Conservation (phyloP, 1,140 invertebrate genomes). For the Micrasema minimum region DNA sequence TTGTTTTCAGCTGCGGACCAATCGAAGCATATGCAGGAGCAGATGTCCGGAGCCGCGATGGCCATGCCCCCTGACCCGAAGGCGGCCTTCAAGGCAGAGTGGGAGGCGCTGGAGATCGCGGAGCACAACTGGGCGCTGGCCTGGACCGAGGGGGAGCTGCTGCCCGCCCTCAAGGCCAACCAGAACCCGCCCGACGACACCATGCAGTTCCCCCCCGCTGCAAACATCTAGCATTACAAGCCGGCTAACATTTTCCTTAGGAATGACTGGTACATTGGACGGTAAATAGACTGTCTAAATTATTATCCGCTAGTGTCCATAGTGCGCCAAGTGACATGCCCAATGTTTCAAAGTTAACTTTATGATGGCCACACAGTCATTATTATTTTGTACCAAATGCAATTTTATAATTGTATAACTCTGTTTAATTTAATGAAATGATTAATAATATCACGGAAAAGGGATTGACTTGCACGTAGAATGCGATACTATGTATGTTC, state of each 20-base stretch:
- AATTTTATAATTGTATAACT: too few species aligned
- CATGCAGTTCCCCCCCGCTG: constrained; percentile 38
- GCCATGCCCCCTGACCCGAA: constrained; percentile 97
- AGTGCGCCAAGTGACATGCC: too few species aligned
- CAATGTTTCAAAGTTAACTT: too few species aligned
- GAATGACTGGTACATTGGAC: constrained; percentile 30
- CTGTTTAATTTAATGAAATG: too few species aligned
- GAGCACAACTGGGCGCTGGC: constrained; percentile 92
- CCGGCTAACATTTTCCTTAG: constrained; percentile 8
- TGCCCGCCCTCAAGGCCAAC: constrained; percentile 51
- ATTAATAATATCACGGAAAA: background rate
- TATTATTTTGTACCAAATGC: too few species aligned
- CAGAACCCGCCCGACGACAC: constrained; percentile 41
- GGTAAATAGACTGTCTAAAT: background rate
- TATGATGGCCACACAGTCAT: too few species aligned
- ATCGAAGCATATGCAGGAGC: constrained; percentile 96
- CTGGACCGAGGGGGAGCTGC: constrained; percentile 74
- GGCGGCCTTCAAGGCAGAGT: constrained; percentile 98
- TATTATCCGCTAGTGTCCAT: too few species aligned
- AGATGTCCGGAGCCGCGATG: constrained; percentile 97
- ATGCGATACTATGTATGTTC: background rate
- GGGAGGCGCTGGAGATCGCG: constrained; percentile 97
- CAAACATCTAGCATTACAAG: constrained; percentile 34
- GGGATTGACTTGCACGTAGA: too few species aligned
- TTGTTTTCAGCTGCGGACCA: constrained; percentile 89